Evolutionary conservation across 1,140 invertebrate genomes (phyloP).

Genomic region (Lerema accius): DNA sequence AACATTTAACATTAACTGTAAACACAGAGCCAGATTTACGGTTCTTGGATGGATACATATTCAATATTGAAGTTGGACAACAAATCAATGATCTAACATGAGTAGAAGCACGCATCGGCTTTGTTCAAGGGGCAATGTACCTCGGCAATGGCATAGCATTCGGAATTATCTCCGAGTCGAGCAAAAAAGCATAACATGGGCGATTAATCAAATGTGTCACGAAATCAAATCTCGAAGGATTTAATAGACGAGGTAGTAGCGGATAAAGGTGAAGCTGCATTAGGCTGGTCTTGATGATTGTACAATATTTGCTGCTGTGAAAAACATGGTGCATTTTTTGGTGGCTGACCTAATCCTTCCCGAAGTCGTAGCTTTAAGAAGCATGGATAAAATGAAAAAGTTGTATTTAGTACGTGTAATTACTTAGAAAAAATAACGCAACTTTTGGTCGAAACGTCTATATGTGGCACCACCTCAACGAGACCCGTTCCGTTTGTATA

Average conservation of each 20-base stretch:
- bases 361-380: too few relatives aligned
- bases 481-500: slow-evolving; percentile 26
- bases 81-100: slow-evolving; percentile 24
- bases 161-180: slow-evolving; percentile 11
- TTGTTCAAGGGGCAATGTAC: slow-evolving; percentile 25
- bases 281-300: not conserved
- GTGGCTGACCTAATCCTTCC: too few relatives aligned
- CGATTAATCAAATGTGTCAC: slow-evolving; percentile 32
- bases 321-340: not conserved
- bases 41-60: slow-evolving; percentile 1
- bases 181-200: slow-evolving; percentile 26
- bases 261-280: slow-evolving; percentile 10
- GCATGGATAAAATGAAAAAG: too few relatives aligned
- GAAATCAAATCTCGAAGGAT: slow-evolving; percentile 28
- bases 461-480: slow-evolving; percentile 17
- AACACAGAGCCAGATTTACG: not conserved
- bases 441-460: not conserved
- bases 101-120: slow-evolving; percentile 21
- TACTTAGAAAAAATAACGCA: too few relatives aligned
- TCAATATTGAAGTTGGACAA: slow-evolving; percentile 8
- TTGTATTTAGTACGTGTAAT: too few relatives aligned
- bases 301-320: not conserved
- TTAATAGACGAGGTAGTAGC: slow-evolving; percentile 16
- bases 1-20: not conserved
- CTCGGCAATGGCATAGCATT: not conserved